phyloP scores from a whole-genome alignment of 1,140 invertebrate species.

The Drosophila watanabei region DNA sequence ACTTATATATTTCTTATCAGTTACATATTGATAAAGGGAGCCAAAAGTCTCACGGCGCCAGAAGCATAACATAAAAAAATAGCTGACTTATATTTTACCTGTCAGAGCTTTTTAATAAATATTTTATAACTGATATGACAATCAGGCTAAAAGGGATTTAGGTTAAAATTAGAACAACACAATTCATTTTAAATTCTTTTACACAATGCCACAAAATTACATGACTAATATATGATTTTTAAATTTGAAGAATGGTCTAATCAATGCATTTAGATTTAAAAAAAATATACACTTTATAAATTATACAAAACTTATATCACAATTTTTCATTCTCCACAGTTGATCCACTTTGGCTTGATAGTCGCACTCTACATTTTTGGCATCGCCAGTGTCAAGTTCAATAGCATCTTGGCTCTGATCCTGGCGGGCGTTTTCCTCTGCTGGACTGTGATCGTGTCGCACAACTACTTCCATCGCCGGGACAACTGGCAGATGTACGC shows the following conservation, averaged over 20 bases:
- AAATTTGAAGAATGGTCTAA: background rate
- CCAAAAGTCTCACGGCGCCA: background rate
- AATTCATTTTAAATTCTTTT: background rate
- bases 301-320: background rate
- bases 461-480: slow-evolving; percentile 94
- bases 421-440: slow-evolving; percentile 87
- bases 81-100: slow-evolving; percentile 3
- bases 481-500: slow-evolving; percentile 94
- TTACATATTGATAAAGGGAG: slow-evolving; percentile 11
- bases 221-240: background rate
- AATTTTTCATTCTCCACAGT: slow-evolving; percentile 18
- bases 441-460: slow-evolving; percentile 88
- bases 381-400: slow-evolving; percentile 86
- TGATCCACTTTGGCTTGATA: slow-evolving; percentile 84
- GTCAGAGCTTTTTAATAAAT: background rate
- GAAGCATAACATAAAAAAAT: background rate
- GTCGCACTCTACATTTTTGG: slow-evolving; percentile 86
- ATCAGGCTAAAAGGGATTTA: background rate
- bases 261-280: background rate
- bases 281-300: no score
- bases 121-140: background rate
- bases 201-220: background rate
- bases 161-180: background rate
- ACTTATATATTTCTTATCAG: slow-evolving; percentile 18
- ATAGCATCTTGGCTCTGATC: slow-evolving; percentile 85